A percentile compares a stretch with the other conserved stretches of the same genome.
Evolutionary conservation across 2,113 vertebrate species (phyloP).

Genomic region (Acanthisitta chloris): DNA sequence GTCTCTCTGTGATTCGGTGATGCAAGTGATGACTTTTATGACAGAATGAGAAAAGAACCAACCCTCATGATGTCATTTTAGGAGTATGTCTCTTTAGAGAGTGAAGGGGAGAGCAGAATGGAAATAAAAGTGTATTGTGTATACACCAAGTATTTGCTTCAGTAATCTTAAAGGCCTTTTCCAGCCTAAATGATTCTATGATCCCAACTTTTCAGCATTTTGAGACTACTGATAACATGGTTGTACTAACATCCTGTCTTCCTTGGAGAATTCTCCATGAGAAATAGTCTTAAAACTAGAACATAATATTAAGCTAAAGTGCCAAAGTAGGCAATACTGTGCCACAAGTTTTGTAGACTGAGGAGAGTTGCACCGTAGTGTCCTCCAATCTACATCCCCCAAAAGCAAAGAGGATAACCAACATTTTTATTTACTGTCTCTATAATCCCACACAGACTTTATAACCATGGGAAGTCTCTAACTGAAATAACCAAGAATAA

Average conservation of each 20-base stretch:
- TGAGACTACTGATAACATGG: background rate
- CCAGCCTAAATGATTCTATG: background rate
- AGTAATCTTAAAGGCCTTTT: background rate
- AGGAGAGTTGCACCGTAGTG: background rate
- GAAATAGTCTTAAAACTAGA: background rate
- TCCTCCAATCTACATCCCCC: background rate
- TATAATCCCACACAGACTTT: background rate
- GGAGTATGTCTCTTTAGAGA: background rate
- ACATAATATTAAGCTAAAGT: background rate
- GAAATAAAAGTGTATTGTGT: background rate
- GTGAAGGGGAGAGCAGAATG: background rate
- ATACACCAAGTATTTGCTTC: background rate
- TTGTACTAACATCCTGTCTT: accelerated
- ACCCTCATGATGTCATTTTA: background rate
- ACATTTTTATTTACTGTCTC: background rate
- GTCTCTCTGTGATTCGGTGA: background rate
- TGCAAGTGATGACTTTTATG: background rate
- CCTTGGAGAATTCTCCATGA: background rate
- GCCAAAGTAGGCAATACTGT: background rate
- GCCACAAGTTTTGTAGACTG: background rate
- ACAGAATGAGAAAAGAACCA: background rate
- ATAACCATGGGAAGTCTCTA: background rate
- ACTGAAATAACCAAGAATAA: background rate
- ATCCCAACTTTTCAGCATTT: background rate
- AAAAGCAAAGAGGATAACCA: background rate